These are phyloP conservation scores for Tiaroga cobitis DNA, from an alignment of 2,797 vertebrate genomes.

Conservation along the genomic window DNA sequence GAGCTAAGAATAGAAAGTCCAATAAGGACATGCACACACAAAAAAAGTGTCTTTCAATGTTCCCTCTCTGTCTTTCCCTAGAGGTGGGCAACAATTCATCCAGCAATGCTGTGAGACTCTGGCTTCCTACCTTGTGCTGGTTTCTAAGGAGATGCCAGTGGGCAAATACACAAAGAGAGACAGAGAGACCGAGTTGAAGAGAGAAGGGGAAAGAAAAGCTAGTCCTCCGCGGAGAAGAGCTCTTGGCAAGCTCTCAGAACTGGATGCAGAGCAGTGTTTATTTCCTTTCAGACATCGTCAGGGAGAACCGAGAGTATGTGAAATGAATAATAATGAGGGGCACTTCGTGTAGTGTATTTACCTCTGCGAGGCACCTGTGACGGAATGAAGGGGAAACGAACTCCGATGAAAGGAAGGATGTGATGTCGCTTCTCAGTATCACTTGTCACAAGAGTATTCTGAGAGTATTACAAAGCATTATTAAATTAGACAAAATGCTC, in stretches of 20 bases:
- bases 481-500: not conserved
- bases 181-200: constrained; percentile 29
- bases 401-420: constrained; percentile 62
- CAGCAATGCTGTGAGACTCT: constrained; percentile 32
- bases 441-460: not conserved
- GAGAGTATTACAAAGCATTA: not conserved
- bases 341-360: constrained; percentile 56
- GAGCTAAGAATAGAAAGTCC: constrained; percentile 35
- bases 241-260: constrained; percentile 55
- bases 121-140: constrained; percentile 49
- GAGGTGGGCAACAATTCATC: constrained; percentile 34
- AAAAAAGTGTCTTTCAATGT: constrained; percentile 6
- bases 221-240: constrained; percentile 51
- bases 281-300: constrained; percentile 53
- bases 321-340: constrained; percentile 57
- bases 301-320: constrained; percentile 50
- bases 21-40: constrained; percentile 32
- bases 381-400: constrained; percentile 60
- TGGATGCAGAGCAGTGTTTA: constrained; percentile 50
- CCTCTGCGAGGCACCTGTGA: constrained; percentile 56
- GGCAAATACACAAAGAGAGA: constrained; percentile 40
- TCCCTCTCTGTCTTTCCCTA: constrained; percentile 33
- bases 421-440: not conserved
- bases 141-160: constrained; percentile 65
- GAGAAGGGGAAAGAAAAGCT: constrained; percentile 26